A percentile compares a stretch with the other conserved stretches of the same genome.
Conservation (phyloP, 2,888 invertebrate species). For the Morinoia aosen region DNA sequence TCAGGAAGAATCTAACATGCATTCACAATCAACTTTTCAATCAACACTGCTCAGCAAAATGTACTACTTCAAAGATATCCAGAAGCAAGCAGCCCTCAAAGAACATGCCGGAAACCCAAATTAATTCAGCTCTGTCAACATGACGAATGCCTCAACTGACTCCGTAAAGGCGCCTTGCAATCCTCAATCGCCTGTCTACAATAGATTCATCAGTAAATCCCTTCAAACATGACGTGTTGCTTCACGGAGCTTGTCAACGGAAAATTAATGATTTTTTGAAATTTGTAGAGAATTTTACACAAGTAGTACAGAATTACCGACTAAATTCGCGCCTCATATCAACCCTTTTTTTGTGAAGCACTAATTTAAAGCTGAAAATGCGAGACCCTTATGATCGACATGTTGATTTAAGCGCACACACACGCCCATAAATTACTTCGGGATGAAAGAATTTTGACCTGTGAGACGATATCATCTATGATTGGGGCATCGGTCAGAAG, state of each 20-base stretch:
- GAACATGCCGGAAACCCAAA: background rate
- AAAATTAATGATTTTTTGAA: background rate
- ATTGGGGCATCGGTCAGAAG: background rate
- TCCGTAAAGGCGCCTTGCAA: background rate
- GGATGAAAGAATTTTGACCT: background rate
- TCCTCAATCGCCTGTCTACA: background rate
- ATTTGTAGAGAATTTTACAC: background rate
- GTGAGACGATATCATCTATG: background rate
- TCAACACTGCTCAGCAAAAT: background rate
- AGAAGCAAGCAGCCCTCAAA: background rate
- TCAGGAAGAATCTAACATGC: background rate
- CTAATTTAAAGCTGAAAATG: background rate
- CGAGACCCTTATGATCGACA: background rate
- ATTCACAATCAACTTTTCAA: background rate
- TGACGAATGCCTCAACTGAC: background rate
- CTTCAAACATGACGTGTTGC: background rate
- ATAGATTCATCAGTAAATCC: constrained; percentile 9
- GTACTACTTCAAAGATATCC: background rate
- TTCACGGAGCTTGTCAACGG: background rate
- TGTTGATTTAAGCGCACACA: background rate
- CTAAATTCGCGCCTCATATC: too few relatives aligned
- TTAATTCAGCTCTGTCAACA: background rate
- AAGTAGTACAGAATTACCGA: background rate
- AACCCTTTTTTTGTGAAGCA: background rate
- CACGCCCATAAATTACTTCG: background rate